Base-by-base conservation (phyloP, 1,140 invertebrate species). In the Bombus sibiricus region DNA sequence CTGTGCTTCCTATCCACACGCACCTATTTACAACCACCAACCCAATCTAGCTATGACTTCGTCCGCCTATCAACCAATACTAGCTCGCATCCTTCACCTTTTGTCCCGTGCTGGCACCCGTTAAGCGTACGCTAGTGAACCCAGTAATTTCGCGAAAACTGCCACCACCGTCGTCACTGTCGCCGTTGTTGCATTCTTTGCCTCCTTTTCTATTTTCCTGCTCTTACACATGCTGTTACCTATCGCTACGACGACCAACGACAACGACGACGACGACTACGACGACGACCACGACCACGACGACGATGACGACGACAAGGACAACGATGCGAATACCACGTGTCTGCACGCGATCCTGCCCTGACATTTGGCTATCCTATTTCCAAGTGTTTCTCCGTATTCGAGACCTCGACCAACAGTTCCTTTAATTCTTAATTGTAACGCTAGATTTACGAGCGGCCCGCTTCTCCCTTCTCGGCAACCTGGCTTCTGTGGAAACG, bases 101-200 rank as follows among this genome's bases (percentile, higher is more conserved):
- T 83, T 37, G 32, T 47, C 69, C 59, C 37, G 43, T 76, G 37
- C 77, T 68, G 76, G 88, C 78, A 71, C 64, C 74, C 68, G 81
- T 85, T 89, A 87, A 87, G 57, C 82, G 75, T 90, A 81, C 81
- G 78, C 66, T 57, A 34, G 22, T 71, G 72, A 90, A 85, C 68
- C 89, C 83, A 59, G 88, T 90, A 90, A 90, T 90, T 90, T 90
- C 77, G 72, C 89, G 83, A 90, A 88, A 90, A 90, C 89, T 81
- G 86, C 89, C 86, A 90, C 81, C 89, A 69, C 66, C 80, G 66
- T 80, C 83, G 79, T 88, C 82, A 85, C 85, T 87, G 81, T 89
- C 87, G 84, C 69, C 64, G 64, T 81, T 79, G 72, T 79, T 86
- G 84, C 78, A 73, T 66, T 64, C 74, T 69, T 81, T 76, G 47